phyloP scores from a whole-genome alignment of 2,113 vertebrate species.

The Sinocyclocheilus rhinocerous region DNA sequence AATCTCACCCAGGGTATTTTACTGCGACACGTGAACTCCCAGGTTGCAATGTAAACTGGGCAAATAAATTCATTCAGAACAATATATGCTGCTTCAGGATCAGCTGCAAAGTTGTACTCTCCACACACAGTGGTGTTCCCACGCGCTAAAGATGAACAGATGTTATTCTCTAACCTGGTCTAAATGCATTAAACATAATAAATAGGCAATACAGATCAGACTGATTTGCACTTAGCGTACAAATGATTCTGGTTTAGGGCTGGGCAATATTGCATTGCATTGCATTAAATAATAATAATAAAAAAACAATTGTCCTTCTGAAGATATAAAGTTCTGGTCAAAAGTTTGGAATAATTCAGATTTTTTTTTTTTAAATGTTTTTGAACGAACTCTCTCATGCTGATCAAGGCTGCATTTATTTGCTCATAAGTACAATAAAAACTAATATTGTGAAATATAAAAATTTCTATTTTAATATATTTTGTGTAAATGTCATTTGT shows the following conservation, averaged over 20 bases:
- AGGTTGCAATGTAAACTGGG: slow-evolving; percentile 77
- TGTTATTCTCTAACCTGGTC: not conserved
- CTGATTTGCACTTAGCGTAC: too few species aligned
- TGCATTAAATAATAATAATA: not conserved
- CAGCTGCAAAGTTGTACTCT: slow-evolving; percentile 79
- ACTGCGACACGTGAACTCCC: slow-evolving; percentile 79
- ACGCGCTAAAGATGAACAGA: slow-evolving; percentile 64
- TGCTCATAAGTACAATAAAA: too few species aligned
- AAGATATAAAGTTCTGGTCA: too few species aligned
- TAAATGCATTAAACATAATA: not conserved
- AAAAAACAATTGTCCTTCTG: not conserved
- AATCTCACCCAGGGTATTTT: slow-evolving; percentile 76
- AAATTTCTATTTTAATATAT: too few species aligned
- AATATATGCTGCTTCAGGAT: slow-evolving; percentile 80
- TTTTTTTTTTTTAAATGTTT: too few species aligned
- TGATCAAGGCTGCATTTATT: too few species aligned
- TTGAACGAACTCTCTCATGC: too few species aligned
- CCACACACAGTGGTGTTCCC: slow-evolving; percentile 76
- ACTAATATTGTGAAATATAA: too few species aligned
- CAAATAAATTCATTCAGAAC: slow-evolving; percentile 78
- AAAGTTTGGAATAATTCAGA: too few species aligned
- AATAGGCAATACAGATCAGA: not conserved
- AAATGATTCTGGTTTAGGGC: not conserved
- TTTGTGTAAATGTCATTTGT: too few species aligned
- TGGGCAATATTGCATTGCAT: not conserved